These are phyloP conservation scores for Brachypterus glaber DNA, from an alignment of 2,888 invertebrate species.

Conservation along the genomic window DNA sequence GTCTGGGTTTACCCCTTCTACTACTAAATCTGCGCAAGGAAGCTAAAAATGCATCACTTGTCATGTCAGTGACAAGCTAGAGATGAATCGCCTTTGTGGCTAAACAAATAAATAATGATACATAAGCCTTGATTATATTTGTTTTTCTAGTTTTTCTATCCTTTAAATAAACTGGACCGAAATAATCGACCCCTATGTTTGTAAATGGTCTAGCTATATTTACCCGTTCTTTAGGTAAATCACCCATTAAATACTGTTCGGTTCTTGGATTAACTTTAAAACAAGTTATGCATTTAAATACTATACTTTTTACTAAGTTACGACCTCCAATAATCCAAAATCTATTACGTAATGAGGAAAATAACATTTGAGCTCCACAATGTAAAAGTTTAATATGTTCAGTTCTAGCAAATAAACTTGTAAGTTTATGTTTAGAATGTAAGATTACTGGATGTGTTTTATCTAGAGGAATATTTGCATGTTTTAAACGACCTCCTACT, in stretches of 20 bases:
- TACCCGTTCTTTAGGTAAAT: constrained; percentile 4
- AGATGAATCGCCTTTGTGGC: constrained; percentile 8
- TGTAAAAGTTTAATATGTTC: constrained; percentile 9
- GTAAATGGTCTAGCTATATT: constrained; percentile 3
- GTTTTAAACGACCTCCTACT: constrained; percentile 11
- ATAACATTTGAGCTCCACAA: constrained; percentile 4
- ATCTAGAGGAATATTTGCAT: constrained; percentile 3
- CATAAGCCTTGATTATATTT: constrained; percentile 7
- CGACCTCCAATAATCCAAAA: constrained; percentile 8
- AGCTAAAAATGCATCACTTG: no score
- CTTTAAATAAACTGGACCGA: constrained; percentile 8
- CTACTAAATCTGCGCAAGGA: no score
- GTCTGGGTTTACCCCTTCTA: no score
- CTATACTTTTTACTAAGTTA: constrained; percentile 2
- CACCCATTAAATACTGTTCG: constrained; percentile 1
- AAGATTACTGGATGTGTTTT: constrained; percentile 14
- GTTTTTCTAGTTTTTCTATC: constrained; percentile 4
- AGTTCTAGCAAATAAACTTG: constrained; percentile 3
- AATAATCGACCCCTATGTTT: constrained; percentile 6
- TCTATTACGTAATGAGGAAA: constrained; percentile 5
- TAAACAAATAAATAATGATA: constrained; percentile 7
- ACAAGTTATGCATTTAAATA: constrained; percentile 6
- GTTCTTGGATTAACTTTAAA: constrained; percentile 7
- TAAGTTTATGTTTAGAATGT: constrained; percentile 3
- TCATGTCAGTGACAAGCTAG: constrained; percentile 4